Conservation (phyloP, 1,140 invertebrate species). For the Riptortus pedestris region DNA sequence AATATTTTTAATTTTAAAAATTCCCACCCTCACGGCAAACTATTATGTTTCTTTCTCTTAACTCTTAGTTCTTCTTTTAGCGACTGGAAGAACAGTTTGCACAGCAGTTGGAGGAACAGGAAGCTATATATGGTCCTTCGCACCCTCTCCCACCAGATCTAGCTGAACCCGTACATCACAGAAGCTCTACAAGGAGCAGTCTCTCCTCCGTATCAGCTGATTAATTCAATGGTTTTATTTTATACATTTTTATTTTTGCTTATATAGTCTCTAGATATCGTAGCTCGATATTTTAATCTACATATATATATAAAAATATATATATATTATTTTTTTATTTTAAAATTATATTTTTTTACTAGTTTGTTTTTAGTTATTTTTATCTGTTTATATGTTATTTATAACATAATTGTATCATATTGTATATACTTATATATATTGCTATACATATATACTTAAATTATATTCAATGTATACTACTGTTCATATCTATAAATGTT, state of each 20-base stretch:
- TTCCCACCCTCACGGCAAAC: too few species aligned
- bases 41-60: too few species aligned
- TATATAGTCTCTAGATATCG: not conserved
- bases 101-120: constrained; percentile 71
- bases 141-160: constrained; percentile 51
- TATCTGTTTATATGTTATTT: not conserved
- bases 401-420: not conserved
- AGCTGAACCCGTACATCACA: constrained; percentile 43
- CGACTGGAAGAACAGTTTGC: constrained; percentile 76
- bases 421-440: not conserved
- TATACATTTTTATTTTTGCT: not conserved
- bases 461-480: not conserved
- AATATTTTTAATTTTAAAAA: too few species aligned
- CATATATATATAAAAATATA: too few species aligned
- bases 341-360: constrained; percentile 6
- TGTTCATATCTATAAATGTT: not conserved
- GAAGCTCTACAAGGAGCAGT: constrained; percentile 56
- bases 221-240: constrained; percentile 30
- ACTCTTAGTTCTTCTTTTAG: too few species aligned
- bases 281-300: not conserved
- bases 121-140: constrained; percentile 55
- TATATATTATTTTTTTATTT: constrained; percentile 1
- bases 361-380: constrained; percentile 1
- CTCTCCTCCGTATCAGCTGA: constrained; percentile 55
- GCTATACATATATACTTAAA: not conserved